Conservation (phyloP, 2,797 vertebrate genomes). For the Amphiprion clarkii region DNA sequence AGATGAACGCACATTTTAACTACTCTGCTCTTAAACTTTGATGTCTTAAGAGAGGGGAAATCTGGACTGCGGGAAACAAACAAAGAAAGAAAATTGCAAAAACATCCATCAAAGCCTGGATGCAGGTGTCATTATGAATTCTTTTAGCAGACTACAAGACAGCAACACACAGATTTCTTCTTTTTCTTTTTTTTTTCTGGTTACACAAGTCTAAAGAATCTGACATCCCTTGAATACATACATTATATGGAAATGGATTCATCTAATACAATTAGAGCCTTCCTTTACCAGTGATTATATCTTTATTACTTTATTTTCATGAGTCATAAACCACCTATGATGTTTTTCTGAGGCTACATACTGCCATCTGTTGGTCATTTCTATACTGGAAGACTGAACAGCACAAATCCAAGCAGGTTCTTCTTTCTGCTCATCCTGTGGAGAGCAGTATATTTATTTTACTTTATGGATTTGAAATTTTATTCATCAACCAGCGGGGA, state of each 20-base stretch:
- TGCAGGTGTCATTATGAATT: conserved; percentile 18
- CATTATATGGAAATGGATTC: not conserved
- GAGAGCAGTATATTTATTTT: not conserved
- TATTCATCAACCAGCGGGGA: not conserved
- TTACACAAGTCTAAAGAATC: not conserved
- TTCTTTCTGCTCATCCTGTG: not conserved
- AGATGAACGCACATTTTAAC: conserved; percentile 16
- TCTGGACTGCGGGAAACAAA: conserved; percentile 20
- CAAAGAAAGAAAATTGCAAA: conserved; percentile 22
- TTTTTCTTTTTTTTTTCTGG: conserved; percentile 1
- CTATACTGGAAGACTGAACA: conserved; percentile 3
- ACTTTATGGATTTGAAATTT: not conserved
- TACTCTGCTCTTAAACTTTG: conserved; percentile 42
- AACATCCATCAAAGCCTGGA: conserved; percentile 15
- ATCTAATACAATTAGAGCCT: not conserved
- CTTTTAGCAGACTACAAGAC: not conserved
- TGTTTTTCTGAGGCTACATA: conserved; percentile 35
- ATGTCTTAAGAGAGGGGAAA: conserved; percentile 33
- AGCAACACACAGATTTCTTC: not conserved
- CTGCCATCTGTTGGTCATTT: conserved; percentile 68
- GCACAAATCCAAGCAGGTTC: not conserved
- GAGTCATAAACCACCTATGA: not conserved
- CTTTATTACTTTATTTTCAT: not conserved
- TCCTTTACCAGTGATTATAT: not conserved
- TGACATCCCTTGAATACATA: not conserved